Percentiles rank a stretch among this genome's conserved stretches.
Conservation (phyloP, 1,140 invertebrate species). For the Steinernema khuongi region DNA sequence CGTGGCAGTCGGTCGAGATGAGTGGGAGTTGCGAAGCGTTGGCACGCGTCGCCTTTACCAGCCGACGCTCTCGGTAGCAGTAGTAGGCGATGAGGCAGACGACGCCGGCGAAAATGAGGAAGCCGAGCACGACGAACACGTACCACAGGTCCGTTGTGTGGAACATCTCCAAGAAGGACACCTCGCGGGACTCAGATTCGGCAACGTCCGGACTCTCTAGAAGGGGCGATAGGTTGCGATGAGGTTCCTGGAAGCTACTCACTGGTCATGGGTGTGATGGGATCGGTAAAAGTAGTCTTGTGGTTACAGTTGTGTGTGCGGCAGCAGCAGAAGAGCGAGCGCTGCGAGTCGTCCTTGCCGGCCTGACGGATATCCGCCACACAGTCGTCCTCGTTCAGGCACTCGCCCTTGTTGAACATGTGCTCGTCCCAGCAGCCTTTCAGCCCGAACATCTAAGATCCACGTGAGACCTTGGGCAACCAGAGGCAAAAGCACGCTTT, state of each 20-base stretch:
- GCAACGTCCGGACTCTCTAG: too few species aligned
- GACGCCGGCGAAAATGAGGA: constrained; percentile 4
- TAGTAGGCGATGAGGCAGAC: constrained; percentile 18
- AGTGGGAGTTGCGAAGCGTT: neutral
- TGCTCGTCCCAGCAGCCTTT: constrained; percentile 49
- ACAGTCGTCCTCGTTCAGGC: constrained; percentile 18
- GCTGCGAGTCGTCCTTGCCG: constrained; percentile 23
- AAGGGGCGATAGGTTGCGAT: too few species aligned
- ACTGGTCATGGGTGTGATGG: constrained; percentile 7
- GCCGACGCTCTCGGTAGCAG: neutral
- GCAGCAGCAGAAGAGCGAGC: constrained; percentile 43
- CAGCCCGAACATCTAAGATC: constrained; percentile 9
- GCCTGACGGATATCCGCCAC: constrained; percentile 31
- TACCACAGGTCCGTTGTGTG: constrained; percentile 5
- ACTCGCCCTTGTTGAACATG: constrained; percentile 37
- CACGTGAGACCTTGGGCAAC: neutral
- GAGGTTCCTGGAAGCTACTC: too few species aligned
- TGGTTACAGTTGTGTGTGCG: constrained; percentile 46
- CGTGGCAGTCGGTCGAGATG: neutral
- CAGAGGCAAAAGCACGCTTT: too few species aligned
- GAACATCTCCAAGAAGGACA: constrained; percentile 25
- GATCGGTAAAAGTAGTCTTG: constrained; percentile 28
- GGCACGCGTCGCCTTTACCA: neutral
- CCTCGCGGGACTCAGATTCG: neutral
- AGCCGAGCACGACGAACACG: constrained; percentile 24